Conservation (phyloP, 2,888 invertebrate genomes). For the Trissolcus brochymenae region DNA sequence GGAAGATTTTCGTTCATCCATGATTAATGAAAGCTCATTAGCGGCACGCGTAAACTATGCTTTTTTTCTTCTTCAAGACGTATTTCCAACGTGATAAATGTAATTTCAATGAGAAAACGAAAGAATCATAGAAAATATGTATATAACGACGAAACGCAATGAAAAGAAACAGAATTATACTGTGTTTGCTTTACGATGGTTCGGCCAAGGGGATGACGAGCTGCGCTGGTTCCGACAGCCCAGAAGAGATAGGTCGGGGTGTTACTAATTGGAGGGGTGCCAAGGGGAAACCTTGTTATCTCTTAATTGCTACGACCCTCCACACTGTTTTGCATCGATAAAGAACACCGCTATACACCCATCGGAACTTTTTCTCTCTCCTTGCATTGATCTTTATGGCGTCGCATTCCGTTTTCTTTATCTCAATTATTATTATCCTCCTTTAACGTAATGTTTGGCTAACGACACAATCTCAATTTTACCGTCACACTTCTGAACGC, state of each 20-base stretch:
- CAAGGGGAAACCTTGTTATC: constrained; percentile 76
- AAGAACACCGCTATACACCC: constrained; percentile 62
- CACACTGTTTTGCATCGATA: constrained; percentile 75
- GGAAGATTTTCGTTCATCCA: not conserved
- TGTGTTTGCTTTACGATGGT: constrained; percentile 54
- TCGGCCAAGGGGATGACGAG: constrained; percentile 49
- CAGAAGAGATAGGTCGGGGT: constrained; percentile 66
- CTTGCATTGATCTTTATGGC: constrained; percentile 49
- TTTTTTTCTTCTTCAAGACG: not conserved
- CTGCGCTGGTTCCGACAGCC: constrained; percentile 63
- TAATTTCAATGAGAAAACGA: constrained; percentile 65
- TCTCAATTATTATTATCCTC: constrained; percentile 19
- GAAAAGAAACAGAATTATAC: constrained; percentile 46
- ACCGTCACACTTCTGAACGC: too few species aligned
- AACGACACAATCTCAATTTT: too few species aligned
- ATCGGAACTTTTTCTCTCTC: constrained; percentile 52
- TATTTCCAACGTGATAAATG: constrained; percentile 29
- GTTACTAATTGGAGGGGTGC: constrained; percentile 76
- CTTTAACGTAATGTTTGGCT: too few species aligned
- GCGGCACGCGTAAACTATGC: not conserved
- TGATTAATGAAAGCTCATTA: not conserved
- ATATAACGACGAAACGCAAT: constrained; percentile 11
- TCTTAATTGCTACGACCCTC: constrained; percentile 76
- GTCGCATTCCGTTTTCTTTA: constrained; percentile 43
- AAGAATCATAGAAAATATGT: constrained; percentile 26